Evolutionary conservation across 2,888 invertebrate species (phyloP), one percentile per base, ranked within the genome.

Genomic region (Ephialtes manifestator): DNA sequence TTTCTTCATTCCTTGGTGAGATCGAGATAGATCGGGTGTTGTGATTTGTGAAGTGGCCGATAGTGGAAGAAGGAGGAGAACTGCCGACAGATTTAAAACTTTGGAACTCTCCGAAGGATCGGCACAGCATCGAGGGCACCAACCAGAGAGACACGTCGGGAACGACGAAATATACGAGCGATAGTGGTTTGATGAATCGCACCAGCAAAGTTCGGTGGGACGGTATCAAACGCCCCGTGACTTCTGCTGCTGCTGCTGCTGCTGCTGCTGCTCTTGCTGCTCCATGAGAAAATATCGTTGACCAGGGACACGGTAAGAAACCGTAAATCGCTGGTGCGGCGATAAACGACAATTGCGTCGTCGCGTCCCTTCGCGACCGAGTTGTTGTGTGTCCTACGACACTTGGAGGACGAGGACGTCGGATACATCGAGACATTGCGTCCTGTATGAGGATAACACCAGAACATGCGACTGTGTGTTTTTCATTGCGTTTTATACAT

Each of bases 261-360:
- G 55, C 48, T 74, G 68, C 70, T 48, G 55, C 58, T 18, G 18
- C 46, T 51, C n/a, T n/a, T n/a, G n/a, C 20, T 35, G 28, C 18
- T 28, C 55, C 43, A 35, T 63, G 51, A 81, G 77, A 81, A 81
- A 74, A 84, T 81, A 81, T 81, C 65, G 43, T 51, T 74, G 81
- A 79, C 87, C 88, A 79, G 85, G 77, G 71, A 76, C 74, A 60
- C 58, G 78, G 89, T 91, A 92, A 91, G 92, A 89, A 92, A 91
- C 87, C 92, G 92, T 93, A 93, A 93, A 93, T 93, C 91, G 88
- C 90, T 82, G 78, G 86, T 88, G 90, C 92, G 89, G 89, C 92
- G 92, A 93, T 93, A 93, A 93, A 93, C 92, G 93, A 93, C 93
- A 93, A 93, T 93, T 93, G 92, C 89, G 84, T 82, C 68, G 60